Evolutionary conservation across 2,797 vertebrate genomes (phyloP), one percentile per base, ranked within the genome.

Genomic region (Okamejei kenojei): DNA sequence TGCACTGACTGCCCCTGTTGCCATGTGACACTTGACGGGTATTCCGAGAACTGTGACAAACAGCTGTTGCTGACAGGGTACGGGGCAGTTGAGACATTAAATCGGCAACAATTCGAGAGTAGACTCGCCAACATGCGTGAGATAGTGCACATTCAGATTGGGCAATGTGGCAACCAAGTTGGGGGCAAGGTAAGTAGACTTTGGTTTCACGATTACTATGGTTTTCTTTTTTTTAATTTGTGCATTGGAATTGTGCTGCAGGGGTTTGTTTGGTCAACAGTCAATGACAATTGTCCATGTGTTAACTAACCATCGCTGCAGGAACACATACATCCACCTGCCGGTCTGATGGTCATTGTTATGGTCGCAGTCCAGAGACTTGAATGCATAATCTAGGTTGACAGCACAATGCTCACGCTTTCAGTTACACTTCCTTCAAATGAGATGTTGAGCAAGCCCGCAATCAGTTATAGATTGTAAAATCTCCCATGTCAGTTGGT

Each of bases 161-260:
- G 99, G 95, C 99, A 99, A 95, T 99, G 99, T 80, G 99, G 99
- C 76, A 99, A 99, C 97, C 99, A 99, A 96, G 99, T 99, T 0
- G 98, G 99, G 95, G 95, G 97, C 61, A 99, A 99, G 98, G 99
- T 99, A 97, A 96, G 93, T 94, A 35, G 68, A 17, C 38, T 4
- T 93, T 71, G 9, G 29, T 63, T 63, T 32, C 29, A 23, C n/a
- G 63, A 19, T 93, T 17, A 93, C 61, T 17, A 15, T 65, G 4
- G 8, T 29, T 63, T 58, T 19, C 0, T 63, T 73, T 32, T 45
- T 23, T 63, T 15, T 5, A 11, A 29, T 86, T 61, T 63, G 82
- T 0, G 58, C n/a, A 7, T 65, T 19, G 19, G 19, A 32, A 73
- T 38, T 38, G 32, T 38, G 35, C 68, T 73, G 32, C 17, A 38